phyloP scores from a whole-genome alignment of 2,113 vertebrate species.

The Carlito syrichta region DNA sequence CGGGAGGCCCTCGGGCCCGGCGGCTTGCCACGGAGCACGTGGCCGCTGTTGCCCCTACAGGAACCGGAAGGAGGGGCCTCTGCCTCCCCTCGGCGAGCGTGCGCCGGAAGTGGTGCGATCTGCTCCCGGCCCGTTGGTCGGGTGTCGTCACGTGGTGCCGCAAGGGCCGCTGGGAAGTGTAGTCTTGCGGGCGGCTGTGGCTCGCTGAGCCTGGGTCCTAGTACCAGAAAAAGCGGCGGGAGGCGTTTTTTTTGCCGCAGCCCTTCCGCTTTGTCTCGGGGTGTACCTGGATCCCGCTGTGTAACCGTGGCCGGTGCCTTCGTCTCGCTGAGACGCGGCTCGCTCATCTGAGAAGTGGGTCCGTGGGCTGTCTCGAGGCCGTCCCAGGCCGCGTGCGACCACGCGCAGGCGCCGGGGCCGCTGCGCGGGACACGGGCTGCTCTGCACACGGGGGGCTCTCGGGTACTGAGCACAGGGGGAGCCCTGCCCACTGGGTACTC shows the following conservation, averaged over 20 bases:
- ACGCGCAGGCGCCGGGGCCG: background rate
- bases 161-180: background rate
- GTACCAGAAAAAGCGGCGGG: rapidly evolving
- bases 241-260: background rate
- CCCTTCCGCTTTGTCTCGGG: background rate
- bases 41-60: rapidly evolving
- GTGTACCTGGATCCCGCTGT: background rate
- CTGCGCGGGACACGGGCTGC: background rate
- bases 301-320: background rate
- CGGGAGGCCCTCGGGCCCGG: background rate
- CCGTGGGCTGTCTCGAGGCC: background rate
- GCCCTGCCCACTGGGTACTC: no score
- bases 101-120: rapidly evolving
- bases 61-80: background rate
- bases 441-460: no score
- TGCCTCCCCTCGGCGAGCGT: rapidly evolving
- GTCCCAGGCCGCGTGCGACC: rapidly evolving
- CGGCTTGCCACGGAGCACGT: background rate
- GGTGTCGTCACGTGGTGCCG: rapidly evolving
- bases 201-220: background rate
- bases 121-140: background rate
- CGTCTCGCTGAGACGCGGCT: background rate
- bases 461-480: no score
- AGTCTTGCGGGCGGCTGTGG: background rate
- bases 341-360: background rate